Evolutionary conservation across 2,888 invertebrate genomes (phyloP).

Genomic region (Perdita meconis): DNA sequence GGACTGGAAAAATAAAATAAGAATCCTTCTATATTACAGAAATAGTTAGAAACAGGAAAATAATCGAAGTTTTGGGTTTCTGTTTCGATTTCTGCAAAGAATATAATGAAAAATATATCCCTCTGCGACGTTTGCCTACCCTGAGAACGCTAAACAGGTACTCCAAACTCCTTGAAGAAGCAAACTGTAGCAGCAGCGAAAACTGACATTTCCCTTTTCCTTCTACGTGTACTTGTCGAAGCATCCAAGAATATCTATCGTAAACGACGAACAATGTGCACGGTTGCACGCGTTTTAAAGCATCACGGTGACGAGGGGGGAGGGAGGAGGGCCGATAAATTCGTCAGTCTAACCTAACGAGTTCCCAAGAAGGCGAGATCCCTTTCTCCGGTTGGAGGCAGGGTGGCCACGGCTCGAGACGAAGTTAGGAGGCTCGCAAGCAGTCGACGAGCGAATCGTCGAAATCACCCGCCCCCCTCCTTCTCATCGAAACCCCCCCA

Average conservation of each 20-base stretch:
- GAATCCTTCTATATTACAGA: too few species aligned
- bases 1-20: too few species aligned
- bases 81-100: too few species aligned
- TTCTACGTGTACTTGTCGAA: not conserved
- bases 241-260: not conserved
- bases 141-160: too few species aligned
- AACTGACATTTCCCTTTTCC: not conserved
- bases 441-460: conserved; percentile 70
- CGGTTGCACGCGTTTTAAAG: conserved; percentile 61
- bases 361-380: conserved; percentile 64
- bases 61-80: too few species aligned
- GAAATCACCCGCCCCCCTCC: conserved; percentile 65
- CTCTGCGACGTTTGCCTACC: too few species aligned
- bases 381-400: conserved; percentile 48
- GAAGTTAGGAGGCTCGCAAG: conserved; percentile 70
- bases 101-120: too few species aligned
- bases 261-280: conserved; percentile 27
- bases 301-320: too few species aligned
- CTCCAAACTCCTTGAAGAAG: too few species aligned
- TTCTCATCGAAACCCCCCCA: conserved; percentile 71
- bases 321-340: conserved; percentile 66
- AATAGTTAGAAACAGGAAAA: too few species aligned
- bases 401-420: conserved; percentile 63
- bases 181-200: not conserved
- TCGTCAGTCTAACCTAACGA: conserved; percentile 71